phyloP scores from a whole-genome alignment of 1,140 invertebrate species.

The Hyles euphorbiae region DNA sequence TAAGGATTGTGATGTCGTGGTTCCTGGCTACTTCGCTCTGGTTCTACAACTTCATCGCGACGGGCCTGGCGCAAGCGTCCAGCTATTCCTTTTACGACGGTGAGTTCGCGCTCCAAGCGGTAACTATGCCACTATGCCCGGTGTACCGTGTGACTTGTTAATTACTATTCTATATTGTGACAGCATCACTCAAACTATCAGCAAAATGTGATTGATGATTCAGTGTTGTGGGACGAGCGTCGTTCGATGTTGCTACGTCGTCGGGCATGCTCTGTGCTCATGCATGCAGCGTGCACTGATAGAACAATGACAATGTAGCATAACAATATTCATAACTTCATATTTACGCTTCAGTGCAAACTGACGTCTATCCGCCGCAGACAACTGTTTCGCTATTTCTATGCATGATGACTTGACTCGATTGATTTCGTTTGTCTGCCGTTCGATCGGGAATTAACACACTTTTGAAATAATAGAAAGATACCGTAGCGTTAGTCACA shows the following conservation, averaged over 20 bases:
- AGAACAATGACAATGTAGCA: no score
- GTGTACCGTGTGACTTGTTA: no score
- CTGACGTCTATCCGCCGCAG: conserved; percentile 6
- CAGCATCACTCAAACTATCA: background rate
- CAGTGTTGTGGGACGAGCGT: conserved; percentile 20
- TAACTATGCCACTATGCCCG: no score
- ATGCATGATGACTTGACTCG: conserved; percentile 14
- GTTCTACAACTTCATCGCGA: conserved; percentile 56
- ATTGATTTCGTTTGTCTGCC: no score
- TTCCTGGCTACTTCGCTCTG: conserved; percentile 54
- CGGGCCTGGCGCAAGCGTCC: conserved; percentile 52
- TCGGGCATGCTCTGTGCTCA: conserved; percentile 54
- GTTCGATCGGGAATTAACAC: no score
- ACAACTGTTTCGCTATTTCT: conserved; percentile 11
- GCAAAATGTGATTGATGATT: conserved; percentile 2
- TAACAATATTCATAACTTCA: no score
- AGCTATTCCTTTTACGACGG: conserved; percentile 61
- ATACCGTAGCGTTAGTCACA: no score
- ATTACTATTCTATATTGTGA: background rate
- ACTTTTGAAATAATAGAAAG: no score
- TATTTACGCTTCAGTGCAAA: no score
- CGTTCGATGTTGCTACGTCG: conserved; percentile 53
- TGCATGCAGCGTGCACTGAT: conserved; percentile 55
- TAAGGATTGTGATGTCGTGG: conserved; percentile 53
- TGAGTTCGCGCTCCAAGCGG: conserved; percentile 26